phyloP scores from a whole-genome alignment of 2,888 invertebrate species.

The Phaonia tiefii region DNA sequence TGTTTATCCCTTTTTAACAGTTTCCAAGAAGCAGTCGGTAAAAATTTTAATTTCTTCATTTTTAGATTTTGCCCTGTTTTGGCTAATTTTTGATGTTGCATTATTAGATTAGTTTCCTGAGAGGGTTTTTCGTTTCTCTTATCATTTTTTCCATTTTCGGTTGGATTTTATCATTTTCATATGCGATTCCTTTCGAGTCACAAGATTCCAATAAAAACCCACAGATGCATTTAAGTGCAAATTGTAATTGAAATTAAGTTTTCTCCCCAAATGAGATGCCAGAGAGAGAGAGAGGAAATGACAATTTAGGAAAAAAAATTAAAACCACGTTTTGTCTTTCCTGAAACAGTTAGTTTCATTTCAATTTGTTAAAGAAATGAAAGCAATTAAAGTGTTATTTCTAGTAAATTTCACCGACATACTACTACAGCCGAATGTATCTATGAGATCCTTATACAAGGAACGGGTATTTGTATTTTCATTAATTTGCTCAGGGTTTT shows the following conservation, averaged over 20 bases:
- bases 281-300: slow-evolving; percentile 33
- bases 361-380: slow-evolving; percentile 52
- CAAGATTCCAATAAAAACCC: slow-evolving; percentile 58
- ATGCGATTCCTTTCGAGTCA: slow-evolving; percentile 41
- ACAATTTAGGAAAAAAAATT: slow-evolving; percentile 63
- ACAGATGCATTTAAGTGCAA: slow-evolving; percentile 66
- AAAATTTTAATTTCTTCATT: slow-evolving; percentile 62
- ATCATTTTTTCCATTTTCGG: slow-evolving; percentile 22
- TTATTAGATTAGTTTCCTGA: slow-evolving; percentile 63
- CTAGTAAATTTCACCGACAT: slow-evolving; percentile 52
- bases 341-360: not conserved
- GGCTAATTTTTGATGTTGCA: slow-evolving; percentile 61
- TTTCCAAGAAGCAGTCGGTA: not conserved
- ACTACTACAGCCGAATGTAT: not conserved
- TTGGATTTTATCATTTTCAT: slow-evolving; percentile 39
- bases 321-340: slow-evolving; percentile 47
- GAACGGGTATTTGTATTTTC: slow-evolving; percentile 22
- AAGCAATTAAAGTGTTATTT: slow-evolving; percentile 59
- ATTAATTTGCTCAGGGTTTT: not conserved
- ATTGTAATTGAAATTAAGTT: slow-evolving; percentile 66
- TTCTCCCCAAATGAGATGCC: not conserved
- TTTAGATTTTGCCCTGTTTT: slow-evolving; percentile 30
- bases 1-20: no score
- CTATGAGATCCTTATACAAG: not conserved
- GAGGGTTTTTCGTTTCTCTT: slow-evolving; percentile 6